Evolutionary conservation across 1,140 invertebrate species (phyloP).

Genomic region (Trichoplusia ni): DNA sequence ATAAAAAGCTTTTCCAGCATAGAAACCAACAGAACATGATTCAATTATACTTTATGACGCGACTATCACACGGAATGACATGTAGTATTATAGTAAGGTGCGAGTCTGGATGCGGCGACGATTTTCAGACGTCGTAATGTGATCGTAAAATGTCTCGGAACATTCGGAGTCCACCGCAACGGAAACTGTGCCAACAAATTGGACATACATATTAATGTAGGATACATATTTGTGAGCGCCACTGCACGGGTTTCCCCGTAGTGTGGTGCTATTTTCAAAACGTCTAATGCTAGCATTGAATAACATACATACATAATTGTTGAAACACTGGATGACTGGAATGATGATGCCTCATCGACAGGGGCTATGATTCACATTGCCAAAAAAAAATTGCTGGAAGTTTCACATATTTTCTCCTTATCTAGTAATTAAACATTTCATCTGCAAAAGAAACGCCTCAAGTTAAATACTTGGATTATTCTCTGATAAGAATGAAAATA

Average conservation of each 20-base stretch:
- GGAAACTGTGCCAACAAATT: slow-evolving; percentile 21
- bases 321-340: no score
- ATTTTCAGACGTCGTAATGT: slow-evolving; percentile 17
- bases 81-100: slow-evolving; percentile 19
- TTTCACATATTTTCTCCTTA: no score
- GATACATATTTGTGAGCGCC: background rate
- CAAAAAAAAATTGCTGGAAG: no score
- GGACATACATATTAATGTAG: background rate
- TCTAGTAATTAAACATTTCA: no score
- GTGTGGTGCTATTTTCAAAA: background rate
- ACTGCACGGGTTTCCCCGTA: slow-evolving; percentile 25
- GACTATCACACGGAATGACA: background rate
- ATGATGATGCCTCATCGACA: no score
- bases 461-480: no score
- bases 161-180: slow-evolving; percentile 6
- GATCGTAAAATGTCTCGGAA: slow-evolving; percentile 22
- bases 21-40: slow-evolving; percentile 1
- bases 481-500: no score
- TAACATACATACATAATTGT: no score
- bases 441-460: background rate
- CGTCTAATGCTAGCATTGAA: no score
- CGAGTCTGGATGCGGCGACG: slow-evolving; percentile 5
- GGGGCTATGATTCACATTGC: no score
- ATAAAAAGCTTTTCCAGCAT: no score
- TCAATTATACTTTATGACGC: background rate